Conservation (phyloP, 2,113 vertebrate species). For the Corythornis vintsioides region DNA sequence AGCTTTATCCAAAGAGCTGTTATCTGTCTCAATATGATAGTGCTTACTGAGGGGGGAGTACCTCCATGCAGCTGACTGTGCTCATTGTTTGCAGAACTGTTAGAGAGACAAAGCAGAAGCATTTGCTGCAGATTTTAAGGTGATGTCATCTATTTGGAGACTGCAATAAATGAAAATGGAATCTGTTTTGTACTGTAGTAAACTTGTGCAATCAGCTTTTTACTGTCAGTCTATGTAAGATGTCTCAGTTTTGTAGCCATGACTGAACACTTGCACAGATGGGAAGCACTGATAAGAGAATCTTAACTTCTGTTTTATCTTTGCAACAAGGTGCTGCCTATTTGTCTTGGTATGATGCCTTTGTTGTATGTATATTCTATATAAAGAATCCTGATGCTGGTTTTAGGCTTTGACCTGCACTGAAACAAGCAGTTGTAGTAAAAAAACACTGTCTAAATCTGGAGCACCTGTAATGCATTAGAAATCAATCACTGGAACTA, state of each 20-base stretch:
- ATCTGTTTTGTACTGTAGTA: neutral
- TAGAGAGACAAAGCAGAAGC: neutral
- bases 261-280: neutral
- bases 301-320: neutral
- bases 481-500: neutral
- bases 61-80: neutral
- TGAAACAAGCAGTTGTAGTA: neutral
- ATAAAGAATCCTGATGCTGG: neutral
- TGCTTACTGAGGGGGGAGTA: neutral
- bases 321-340: neutral
- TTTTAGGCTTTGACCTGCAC: neutral
- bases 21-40: fast-evolving
- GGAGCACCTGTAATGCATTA: neutral
- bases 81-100: neutral
- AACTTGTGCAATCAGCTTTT: neutral
- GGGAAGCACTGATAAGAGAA: neutral
- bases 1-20: neutral
- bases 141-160: neutral
- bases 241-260: neutral
- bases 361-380: no score
- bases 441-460: neutral
- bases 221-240: neutral
- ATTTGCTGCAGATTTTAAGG: neutral
- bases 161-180: neutral
- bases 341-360: neutral